Evolutionary conservation across 2,113 vertebrate species (phyloP).

Genomic region (Gobiocypris rarus): DNA sequence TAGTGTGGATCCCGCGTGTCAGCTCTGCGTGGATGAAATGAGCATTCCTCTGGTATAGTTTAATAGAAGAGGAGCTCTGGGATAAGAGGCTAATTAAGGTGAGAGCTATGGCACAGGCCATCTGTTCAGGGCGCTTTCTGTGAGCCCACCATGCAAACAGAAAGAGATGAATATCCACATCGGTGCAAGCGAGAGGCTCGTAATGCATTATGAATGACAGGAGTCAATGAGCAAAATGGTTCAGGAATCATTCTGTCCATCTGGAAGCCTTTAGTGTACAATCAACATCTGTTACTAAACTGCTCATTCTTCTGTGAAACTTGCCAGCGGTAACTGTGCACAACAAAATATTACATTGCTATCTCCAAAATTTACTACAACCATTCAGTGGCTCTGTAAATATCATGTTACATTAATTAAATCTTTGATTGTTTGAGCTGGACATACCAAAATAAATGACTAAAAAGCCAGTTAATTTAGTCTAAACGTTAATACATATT

Average conservation of each 20-base stretch:
- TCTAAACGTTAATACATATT: too few species aligned
- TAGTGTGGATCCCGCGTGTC: background rate
- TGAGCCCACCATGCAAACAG: conserved; percentile 25
- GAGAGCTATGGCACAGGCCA: conserved; percentile 44
- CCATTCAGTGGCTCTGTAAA: too few species aligned
- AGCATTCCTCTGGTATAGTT: conserved; percentile 40
- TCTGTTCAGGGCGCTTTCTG: conserved; percentile 50
- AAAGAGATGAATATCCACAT: conserved; percentile 29
- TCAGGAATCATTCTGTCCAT: conserved; percentile 20
- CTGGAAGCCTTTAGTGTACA: conserved; percentile 4
- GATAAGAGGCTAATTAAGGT: conserved; percentile 48
- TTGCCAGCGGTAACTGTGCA: background rate
- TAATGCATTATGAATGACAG: conserved; percentile 27
- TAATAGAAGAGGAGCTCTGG: conserved; percentile 51
- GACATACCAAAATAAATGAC: too few species aligned
- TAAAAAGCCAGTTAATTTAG: too few species aligned
- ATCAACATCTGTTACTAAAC: conserved; percentile 1
- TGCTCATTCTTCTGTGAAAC: background rate
- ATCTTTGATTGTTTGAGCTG: too few species aligned
- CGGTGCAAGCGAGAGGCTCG: background rate
- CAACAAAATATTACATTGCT: background rate
- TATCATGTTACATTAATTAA: too few species aligned
- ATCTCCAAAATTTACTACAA: background rate
- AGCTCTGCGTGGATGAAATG: conserved; percentile 32
- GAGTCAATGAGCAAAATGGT: conserved; percentile 10